Evolutionary conservation across 2,113 vertebrate species (phyloP).

Genomic region (Oceanites oceanicus): DNA sequence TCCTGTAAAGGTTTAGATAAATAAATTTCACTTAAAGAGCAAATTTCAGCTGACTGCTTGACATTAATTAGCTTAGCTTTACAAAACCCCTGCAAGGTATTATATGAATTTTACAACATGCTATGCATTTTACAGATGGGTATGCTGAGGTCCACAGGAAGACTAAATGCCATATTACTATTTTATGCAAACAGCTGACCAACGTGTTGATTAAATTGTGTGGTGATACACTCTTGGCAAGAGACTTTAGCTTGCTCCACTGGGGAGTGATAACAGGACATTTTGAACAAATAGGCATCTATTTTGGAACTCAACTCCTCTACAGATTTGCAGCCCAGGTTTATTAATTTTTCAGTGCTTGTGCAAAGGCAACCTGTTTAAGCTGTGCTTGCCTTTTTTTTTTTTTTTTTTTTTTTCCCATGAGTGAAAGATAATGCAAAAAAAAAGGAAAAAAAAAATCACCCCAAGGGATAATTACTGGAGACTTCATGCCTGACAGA

Average conservation of each 20-base stretch:
- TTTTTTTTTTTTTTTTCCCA: not conserved
- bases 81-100: constrained; percentile 8
- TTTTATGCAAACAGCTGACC: constrained; percentile 37
- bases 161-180: constrained; percentile 44
- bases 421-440: not conserved
- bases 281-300: not conserved
- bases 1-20: not conserved
- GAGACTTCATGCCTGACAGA: not conserved
- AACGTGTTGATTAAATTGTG: not conserved
- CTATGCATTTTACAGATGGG: not conserved
- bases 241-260: not conserved
- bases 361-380: not conserved
- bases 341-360: not conserved
- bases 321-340: not conserved
- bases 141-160: not conserved
- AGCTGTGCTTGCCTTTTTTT: not conserved
- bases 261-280: not conserved
- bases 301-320: not conserved
- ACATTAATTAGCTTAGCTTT: constrained; percentile 21
- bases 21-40: constrained; percentile 25
- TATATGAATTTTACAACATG: constrained; percentile 13
- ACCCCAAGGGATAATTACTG: not conserved
- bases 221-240: not conserved
- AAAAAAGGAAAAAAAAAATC: too few species aligned
- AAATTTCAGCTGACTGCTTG: constrained; percentile 22